Evolutionary conservation across 30 jellyfish, hydroid and myxozoan genomes (phyloP).

Genomic region (Aurelia sp.): DNA sequence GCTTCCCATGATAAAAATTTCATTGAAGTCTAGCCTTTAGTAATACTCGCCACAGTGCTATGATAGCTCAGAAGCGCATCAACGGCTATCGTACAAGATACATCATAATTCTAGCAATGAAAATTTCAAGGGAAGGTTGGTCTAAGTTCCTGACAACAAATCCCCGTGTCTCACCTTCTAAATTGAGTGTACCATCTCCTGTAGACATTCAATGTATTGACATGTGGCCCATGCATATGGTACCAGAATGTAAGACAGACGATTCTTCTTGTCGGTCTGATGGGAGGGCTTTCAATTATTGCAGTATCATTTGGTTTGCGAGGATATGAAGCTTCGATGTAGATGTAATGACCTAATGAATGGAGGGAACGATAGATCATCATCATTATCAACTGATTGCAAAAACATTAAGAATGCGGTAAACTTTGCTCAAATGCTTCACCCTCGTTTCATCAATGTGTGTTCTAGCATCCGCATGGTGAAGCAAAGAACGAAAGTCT

Average conservation of each 20-base stretch:
- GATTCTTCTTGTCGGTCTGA: constrained; percentile 73
- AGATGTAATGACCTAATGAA: constrained; percentile 79
- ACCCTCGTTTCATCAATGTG: no score
- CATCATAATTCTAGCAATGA: no score
- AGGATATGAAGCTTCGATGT: constrained; percentile 91
- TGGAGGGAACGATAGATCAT: neutral
- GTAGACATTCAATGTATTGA: constrained; percentile 73
- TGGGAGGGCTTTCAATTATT: constrained; percentile 89
- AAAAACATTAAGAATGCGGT: no score
- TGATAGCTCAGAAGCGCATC: no score
- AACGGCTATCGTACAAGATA: no score
- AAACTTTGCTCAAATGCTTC: no score
- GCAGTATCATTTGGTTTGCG: constrained; percentile 90
- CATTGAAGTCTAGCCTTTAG: no score
- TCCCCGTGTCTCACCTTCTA: neutral
- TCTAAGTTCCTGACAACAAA: neutral
- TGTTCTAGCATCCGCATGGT: no score
- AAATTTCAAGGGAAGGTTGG: no score
- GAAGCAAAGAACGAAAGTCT: no score
- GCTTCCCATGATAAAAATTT: no score
- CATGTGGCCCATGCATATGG: constrained; percentile 98
- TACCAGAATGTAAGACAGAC: constrained; percentile 84
- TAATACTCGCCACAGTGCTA: no score
- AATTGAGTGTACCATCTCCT: constrained; percentile 5
- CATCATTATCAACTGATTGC: neutral